Base-by-base conservation (phyloP, 2,113 vertebrate genomes). In the Clarias magur region DNA sequence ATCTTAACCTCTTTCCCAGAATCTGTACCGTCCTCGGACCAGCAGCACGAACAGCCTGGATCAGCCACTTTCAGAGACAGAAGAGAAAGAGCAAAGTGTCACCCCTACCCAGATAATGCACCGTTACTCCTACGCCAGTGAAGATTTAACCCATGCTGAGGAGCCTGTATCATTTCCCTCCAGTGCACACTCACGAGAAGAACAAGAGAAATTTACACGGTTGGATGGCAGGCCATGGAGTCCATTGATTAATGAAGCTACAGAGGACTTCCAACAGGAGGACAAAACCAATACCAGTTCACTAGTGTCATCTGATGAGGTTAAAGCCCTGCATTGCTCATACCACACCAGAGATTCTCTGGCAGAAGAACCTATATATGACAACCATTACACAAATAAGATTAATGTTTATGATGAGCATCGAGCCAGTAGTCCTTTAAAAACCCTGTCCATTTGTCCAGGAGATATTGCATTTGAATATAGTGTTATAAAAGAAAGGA, bases 41-140 rank as follows among this genome's bases (percentile, higher is more conserved):
- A 95, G 94, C 80, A 96, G 94, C 68, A 89, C 95, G 88, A 94
- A 92, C 30, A 95, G 95, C 62, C 90, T 96, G 90, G 94, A 92
- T 25, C 92, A 89, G 27, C 93, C 94, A 72, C 91, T 92, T 30
- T 95, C 96, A 75, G 96, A 97, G 91, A 93, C 92, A 19, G 94
- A 95, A 8, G 91, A 90, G 0, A 62, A 42, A 57, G 17, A 42
- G 19, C n/a, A 87, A 53, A 75, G 25, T 65, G 19, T 2, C 54
- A 60, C 21, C 16, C 83, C 21, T 17, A 60, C 79, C 21, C 88
- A 92, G 84, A 48, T 80, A 9, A 21, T 81, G 12, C 89, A 92
- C 78, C 90, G 92, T 85, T 82, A 63, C 15, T 92, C 91, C 75
- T 87, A 85, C 56, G 63, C 84, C 23, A 90, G 54, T 53, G 89